phyloP scores from a whole-genome alignment of 2,888 invertebrate species.

The Nomada flava region DNA sequence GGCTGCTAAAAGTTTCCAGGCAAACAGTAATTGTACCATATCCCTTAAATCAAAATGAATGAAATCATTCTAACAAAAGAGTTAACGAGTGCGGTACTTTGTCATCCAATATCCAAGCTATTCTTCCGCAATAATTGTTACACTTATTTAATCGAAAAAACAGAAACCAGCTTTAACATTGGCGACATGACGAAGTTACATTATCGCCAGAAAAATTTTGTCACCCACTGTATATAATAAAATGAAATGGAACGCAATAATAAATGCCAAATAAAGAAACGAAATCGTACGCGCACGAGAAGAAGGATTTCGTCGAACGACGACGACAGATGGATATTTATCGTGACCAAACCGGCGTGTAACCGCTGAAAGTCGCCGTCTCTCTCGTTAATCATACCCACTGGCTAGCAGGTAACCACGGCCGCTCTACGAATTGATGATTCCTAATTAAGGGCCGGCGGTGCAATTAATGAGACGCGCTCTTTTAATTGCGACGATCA shows the following conservation, averaged over 20 bases:
- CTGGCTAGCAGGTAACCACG: constrained; percentile 55
- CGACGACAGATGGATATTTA: constrained; percentile 71
- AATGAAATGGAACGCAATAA: constrained; percentile 15
- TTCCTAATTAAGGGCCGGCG: constrained; percentile 81
- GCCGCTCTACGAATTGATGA: constrained; percentile 79
- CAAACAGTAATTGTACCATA: too few relatives aligned
- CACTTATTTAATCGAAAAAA: too few relatives aligned
- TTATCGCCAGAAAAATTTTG: too few relatives aligned
- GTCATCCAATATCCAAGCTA: too few relatives aligned
- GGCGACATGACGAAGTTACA: too few relatives aligned
- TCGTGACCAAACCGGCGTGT: constrained; percentile 51
- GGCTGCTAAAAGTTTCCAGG: too few relatives aligned
- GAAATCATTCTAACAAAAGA: background rate
- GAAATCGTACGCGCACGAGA: background rate
- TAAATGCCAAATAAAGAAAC: background rate
- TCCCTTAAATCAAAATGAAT: too few relatives aligned
- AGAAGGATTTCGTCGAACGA: constrained; percentile 65
- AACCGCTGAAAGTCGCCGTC: constrained; percentile 27
- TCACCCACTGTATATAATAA: background rate
- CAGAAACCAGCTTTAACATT: too few relatives aligned
- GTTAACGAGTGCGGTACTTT: too few relatives aligned
- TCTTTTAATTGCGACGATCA: constrained; percentile 82
- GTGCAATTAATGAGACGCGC: constrained; percentile 82
- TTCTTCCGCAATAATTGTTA: too few relatives aligned
- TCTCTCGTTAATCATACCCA: constrained; percentile 72